phyloP scores from a whole-genome alignment of 2,113 vertebrate genomes.

The Chlamydotis undulata region DNA sequence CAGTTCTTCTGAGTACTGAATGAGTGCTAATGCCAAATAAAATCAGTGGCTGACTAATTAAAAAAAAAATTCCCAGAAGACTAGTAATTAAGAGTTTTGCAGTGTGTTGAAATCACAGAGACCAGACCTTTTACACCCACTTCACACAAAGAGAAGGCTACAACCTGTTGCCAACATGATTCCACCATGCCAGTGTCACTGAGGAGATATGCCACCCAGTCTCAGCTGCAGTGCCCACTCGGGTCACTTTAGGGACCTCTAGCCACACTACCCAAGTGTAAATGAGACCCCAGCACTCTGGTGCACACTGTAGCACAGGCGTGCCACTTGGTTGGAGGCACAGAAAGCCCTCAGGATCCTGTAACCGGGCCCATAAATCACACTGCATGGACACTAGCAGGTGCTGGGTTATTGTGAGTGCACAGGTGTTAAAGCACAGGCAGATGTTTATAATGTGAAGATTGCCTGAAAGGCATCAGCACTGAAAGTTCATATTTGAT shows the following conservation, averaged over 20 bases:
- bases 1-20: not conserved
- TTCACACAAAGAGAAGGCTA: not conserved
- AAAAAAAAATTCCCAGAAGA: not conserved
- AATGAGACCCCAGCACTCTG: rapidly evolving
- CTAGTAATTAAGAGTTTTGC: not conserved
- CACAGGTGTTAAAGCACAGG: not conserved
- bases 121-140: not conserved
- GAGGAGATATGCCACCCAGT: not conserved
- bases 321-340: not conserved
- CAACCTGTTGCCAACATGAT: not conserved
- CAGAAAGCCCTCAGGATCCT: not conserved
- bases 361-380: not conserved
- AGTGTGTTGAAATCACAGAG: not conserved
- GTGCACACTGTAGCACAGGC: rapidly evolving
- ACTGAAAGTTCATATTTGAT: not conserved
- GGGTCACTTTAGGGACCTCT: too few relatives aligned
- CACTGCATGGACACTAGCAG: not conserved
- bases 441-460: not conserved
- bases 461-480: not conserved
- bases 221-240: not conserved
- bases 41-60: not conserved
- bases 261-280: not conserved
- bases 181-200: not conserved
- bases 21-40: not conserved
- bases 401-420: not conserved